These are phyloP conservation scores for Macrosoma leucophasiata DNA, from an alignment of 2,888 invertebrate genomes.

Conservation along the genomic window DNA sequence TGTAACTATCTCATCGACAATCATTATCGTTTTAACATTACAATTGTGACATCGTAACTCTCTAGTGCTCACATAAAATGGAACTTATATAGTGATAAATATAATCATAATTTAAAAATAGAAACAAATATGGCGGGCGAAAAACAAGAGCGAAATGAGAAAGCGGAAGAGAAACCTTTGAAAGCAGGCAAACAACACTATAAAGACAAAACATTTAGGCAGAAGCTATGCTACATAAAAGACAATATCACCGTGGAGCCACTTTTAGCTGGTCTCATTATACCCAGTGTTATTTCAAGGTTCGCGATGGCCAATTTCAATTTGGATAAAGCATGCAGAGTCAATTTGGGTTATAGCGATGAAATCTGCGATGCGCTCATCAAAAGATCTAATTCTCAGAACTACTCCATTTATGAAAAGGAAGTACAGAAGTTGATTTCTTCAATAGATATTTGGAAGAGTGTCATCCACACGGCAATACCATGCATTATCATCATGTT, in stretches of 20 bases:
- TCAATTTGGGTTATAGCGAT: slow-evolving; percentile 49
- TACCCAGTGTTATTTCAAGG: slow-evolving; percentile 80
- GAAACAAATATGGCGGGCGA: slow-evolving; percentile 47
- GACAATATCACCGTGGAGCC: slow-evolving; percentile 83
- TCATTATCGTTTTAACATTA: slow-evolving; percentile 45
- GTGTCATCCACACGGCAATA: slow-evolving; percentile 69
- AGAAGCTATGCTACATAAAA: slow-evolving; percentile 47
- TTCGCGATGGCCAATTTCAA: slow-evolving; percentile 78
- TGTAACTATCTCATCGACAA: slow-evolving; percentile 36
- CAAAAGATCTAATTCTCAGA: slow-evolving; percentile 51
- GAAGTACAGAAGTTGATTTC: slow-evolving; percentile 77
- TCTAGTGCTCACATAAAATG: slow-evolving; percentile 44
- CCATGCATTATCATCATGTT: slow-evolving; percentile 76
- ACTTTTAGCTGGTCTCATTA: slow-evolving; percentile 81
- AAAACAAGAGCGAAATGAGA: slow-evolving; percentile 37
- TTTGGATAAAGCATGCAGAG: slow-evolving; percentile 64
- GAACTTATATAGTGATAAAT: slow-evolving; percentile 27
- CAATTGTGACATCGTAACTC: slow-evolving; percentile 33
- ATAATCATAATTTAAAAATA: no score
- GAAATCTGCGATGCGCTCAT: slow-evolving; percentile 57
- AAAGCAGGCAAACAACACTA: slow-evolving; percentile 31
- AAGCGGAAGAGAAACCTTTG: slow-evolving; percentile 54
- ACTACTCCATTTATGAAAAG: slow-evolving; percentile 78
- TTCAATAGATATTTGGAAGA: slow-evolving; percentile 74
- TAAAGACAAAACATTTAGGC: slow-evolving; percentile 46